Evolutionary conservation across 2,113 vertebrate species (phyloP), one percentile per base, ranked within the genome.

Genomic region (Heptranchias perlo): DNA sequence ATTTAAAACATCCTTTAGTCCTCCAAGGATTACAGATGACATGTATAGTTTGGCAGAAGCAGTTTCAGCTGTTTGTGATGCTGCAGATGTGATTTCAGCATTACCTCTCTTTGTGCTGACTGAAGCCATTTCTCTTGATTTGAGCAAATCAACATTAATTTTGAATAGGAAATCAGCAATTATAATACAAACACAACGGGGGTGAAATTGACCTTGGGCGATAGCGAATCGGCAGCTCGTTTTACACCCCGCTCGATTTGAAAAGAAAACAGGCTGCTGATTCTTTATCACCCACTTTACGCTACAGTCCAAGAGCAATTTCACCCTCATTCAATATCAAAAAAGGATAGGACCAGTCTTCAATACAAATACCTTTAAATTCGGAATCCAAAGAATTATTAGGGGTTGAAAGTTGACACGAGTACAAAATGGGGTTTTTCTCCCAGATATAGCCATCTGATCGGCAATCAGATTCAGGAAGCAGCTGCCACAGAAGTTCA

Each of bases 11-110:
- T 58, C n/a, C 39, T 65, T 94, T 65, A 47, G 61, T 47, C 23
- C 92, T 94, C 61, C 64, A 67, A 94, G 92, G 92, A 94, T 94
- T 94, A 94, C 21, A 94, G 92, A 67, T 94, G 92, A 94, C 92
- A 94, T 94, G 92, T 44, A 67, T 64, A 94, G 61, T 94, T 94
- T 94, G 92, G 61, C 92, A 65, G 54, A 65, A 44, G n/a, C 64
- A 94, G 58, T 94, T 94, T 64, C 92, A 94, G 92, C 92, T 65
- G 62, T 94, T 67, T 58, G 39, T 25, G 62, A 47, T 21, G 62
- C 92, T 44, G 54, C 47, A 67, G 61, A 94, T 47, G 39, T 94
- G 92, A 65, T 31, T 54, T 58, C 61, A 39, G 62, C 25, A 44
- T 47, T 65, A 13, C n/a, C 62, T 67, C 87, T 16, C 62, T 58